phyloP scores from a whole-genome alignment of 2,113 vertebrate species.

The Gobio gobio region DNA sequence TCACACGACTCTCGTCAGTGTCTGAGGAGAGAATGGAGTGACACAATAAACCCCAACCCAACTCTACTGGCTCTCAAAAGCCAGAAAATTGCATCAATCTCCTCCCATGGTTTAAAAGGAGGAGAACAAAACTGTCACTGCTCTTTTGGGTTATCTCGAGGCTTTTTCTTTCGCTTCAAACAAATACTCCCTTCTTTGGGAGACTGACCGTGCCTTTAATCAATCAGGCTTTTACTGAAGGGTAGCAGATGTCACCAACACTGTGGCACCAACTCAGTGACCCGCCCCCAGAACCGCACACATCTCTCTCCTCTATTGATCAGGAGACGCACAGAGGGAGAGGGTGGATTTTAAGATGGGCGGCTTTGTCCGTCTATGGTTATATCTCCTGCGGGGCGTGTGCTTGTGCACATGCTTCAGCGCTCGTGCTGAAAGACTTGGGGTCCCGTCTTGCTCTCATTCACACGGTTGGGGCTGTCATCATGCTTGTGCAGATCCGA shows the following conservation, averaged over 20 bases:
- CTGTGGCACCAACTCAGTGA: slow-evolving; percentile 64
- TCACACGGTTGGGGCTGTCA: slow-evolving; percentile 47
- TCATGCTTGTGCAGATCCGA: slow-evolving; percentile 51
- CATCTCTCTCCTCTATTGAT: slow-evolving; percentile 66
- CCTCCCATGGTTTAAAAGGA: slow-evolving; percentile 53
- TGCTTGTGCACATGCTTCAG: slow-evolving; percentile 56
- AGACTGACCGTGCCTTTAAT: slow-evolving; percentile 69
- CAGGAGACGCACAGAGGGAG: slow-evolving; percentile 59
- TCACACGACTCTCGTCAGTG: slow-evolving; percentile 48
- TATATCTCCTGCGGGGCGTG: slow-evolving; percentile 69
- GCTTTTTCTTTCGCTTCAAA: slow-evolving; percentile 38
- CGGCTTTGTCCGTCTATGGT: slow-evolving; percentile 74
- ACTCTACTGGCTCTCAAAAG: slow-evolving; percentile 64
- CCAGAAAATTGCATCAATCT: slow-evolving; percentile 61
- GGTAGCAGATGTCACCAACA: slow-evolving; percentile 82
- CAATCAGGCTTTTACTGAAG: slow-evolving; percentile 74
- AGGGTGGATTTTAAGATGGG: slow-evolving; percentile 51
- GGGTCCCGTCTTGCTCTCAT: slow-evolving; percentile 43
- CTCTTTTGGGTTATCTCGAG: slow-evolving; percentile 60
- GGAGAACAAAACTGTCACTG: slow-evolving; percentile 28
- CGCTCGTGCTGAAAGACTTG: slow-evolving; percentile 52
- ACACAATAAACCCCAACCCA: slow-evolving; percentile 44
- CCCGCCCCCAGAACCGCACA: slow-evolving; percentile 29
- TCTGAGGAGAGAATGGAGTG: slow-evolving; percentile 60
- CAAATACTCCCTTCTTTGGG: slow-evolving; percentile 63